A percentile compares a stretch with the other conserved stretches of the same genome.
Evolutionary conservation across 53 echinoderm and acorn worm genomes (phyloP).

Genomic region (Patiria pectinifera): DNA sequence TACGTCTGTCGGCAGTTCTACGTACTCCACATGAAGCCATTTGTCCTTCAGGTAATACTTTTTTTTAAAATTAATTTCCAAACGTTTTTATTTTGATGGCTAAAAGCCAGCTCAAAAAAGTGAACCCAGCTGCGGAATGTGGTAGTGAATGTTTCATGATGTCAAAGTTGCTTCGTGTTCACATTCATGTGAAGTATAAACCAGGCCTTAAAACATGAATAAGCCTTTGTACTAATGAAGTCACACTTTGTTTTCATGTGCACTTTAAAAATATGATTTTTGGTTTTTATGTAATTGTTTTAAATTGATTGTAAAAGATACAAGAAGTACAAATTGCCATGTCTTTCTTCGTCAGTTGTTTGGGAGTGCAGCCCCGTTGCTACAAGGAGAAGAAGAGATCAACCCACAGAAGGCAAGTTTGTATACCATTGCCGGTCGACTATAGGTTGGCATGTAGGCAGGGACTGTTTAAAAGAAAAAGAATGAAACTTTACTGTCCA

Average conservation of each 20-base stretch:
- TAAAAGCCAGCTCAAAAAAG: background rate
- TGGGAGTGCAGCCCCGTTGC: conserved; percentile 92
- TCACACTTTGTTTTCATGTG: no score
- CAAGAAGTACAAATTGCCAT: background rate
- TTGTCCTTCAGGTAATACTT: conserved; percentile 83
- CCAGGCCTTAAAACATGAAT: no score
- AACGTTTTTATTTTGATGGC: background rate
- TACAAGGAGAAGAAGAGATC: conserved; percentile 78
- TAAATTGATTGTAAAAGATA: background rate
- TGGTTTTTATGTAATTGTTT: no score
- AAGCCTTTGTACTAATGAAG: no score
- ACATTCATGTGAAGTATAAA: no score
- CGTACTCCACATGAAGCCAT: conserved; percentile 96
- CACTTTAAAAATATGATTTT: no score
- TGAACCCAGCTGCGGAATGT: no score
- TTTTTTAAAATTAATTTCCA: background rate
- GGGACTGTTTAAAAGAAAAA: no score
- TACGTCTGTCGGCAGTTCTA: conserved; percentile 95
- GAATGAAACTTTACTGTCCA: no score
- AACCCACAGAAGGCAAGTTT: conserved; percentile 84
- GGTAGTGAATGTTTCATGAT: no score
- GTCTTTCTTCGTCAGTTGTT: conserved; percentile 71
- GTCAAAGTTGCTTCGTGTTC: no score
- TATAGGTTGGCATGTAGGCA: background rate
- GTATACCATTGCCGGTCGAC: background rate